Evolutionary conservation across 2,888 invertebrate species (phyloP).

Genomic region (Cyclophora albipunctata): DNA sequence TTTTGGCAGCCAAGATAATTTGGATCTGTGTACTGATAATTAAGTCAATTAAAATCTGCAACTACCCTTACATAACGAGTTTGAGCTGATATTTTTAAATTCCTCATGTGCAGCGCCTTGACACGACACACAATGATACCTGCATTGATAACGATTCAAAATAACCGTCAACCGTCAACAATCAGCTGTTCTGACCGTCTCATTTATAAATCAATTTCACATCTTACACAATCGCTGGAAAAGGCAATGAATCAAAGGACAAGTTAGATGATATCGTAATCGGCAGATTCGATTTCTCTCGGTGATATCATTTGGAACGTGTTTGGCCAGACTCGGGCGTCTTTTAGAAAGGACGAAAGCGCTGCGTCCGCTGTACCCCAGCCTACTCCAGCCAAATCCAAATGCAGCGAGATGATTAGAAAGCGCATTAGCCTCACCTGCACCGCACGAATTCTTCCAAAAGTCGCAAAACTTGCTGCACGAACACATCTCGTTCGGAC

Average conservation of each 20-base stretch:
- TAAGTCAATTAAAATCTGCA: no score
- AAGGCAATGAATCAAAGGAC: not conserved
- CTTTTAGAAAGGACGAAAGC: slow-evolving; percentile 37
- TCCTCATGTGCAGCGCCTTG: slow-evolving; percentile 12
- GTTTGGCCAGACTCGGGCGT: slow-evolving; percentile 7
- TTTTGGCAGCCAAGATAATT: no score
- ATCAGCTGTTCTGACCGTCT: slow-evolving; percentile 1
- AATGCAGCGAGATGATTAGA: slow-evolving; percentile 25
- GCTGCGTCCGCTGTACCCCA: no score
- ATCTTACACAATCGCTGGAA: slow-evolving; percentile 1
- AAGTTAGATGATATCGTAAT: no score
- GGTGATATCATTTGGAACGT: slow-evolving; percentile 6
- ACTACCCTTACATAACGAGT: no score
- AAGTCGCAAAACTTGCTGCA: slow-evolving; percentile 72
- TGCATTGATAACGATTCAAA: slow-evolving; percentile 10
- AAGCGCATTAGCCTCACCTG: slow-evolving; percentile 56
- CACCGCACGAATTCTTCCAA: slow-evolving; percentile 69
- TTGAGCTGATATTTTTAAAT: slow-evolving; percentile 6
- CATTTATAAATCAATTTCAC: not conserved
- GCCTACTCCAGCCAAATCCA: not conserved
- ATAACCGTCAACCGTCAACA: slow-evolving; percentile 1
- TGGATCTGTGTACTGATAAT: no score
- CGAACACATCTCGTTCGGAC: slow-evolving; percentile 60
- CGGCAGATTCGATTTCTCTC: slow-evolving; percentile 10
- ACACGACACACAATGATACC: slow-evolving; percentile 8